A percentile compares a stretch with the other conserved stretches of the same genome.
These are phyloP conservation scores for Morpho helenor DNA, from an alignment of 2,888 invertebrate genomes.

Conservation along the genomic window DNA sequence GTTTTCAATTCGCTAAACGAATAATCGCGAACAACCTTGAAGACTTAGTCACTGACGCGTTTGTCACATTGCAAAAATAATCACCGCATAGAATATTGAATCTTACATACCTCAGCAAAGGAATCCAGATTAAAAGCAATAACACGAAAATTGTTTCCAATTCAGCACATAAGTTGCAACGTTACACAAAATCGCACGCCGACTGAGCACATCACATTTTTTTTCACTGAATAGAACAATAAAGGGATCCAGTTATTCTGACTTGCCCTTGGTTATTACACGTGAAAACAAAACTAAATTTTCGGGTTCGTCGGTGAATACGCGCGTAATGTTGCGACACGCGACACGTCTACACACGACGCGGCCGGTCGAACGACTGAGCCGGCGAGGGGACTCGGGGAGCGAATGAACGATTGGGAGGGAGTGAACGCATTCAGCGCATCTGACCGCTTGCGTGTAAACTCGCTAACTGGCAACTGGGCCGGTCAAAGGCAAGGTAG, in stretches of 20 bases:
- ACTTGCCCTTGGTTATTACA: constrained; percentile 38
- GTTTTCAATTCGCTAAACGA: constrained; percentile 14
- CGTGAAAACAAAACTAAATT: constrained; percentile 47
- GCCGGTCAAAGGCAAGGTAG: constrained; percentile 6
- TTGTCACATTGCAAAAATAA: too few species aligned
- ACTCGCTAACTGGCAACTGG: constrained; percentile 28
- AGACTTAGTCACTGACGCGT: constrained; percentile 26
- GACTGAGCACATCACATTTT: constrained; percentile 70
- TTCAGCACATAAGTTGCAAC: constrained; percentile 70
- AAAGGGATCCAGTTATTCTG: constrained; percentile 51
- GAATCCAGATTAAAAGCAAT: constrained; percentile 41
- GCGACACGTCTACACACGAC: constrained; percentile 26
- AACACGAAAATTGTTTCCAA: constrained; percentile 52
- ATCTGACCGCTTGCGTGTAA: constrained; percentile 36
- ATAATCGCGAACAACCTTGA: constrained; percentile 38
- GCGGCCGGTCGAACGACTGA: constrained; percentile 61
- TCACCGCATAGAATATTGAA: neutral
- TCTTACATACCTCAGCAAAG: constrained; percentile 22
- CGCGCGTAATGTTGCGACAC: constrained; percentile 37
- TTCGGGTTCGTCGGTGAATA: constrained; percentile 52
- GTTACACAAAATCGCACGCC: constrained; percentile 60
- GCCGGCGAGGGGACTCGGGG: constrained; percentile 37
- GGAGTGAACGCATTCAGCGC: constrained; percentile 59
- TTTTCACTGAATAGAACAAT: constrained; percentile 61
- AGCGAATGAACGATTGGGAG: constrained; percentile 49